A percentile compares a stretch with the other conserved stretches of the same genome.
phyloP scores from a whole-genome alignment of 1,140 invertebrate genomes.

The Ladona fulva region DNA sequence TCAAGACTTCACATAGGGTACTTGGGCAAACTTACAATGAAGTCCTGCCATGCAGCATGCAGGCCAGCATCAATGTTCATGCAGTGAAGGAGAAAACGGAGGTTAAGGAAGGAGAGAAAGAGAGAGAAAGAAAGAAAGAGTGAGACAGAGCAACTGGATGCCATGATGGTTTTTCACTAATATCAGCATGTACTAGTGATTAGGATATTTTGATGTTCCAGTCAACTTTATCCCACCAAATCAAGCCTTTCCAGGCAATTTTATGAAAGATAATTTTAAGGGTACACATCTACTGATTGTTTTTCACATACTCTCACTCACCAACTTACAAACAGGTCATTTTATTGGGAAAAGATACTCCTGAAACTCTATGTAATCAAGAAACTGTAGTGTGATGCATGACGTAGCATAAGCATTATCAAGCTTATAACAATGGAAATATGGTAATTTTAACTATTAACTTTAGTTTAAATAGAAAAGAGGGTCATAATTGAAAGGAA shows the following conservation, averaged over 20 bases:
- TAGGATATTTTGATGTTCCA: not conserved
- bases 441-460: no score
- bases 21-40: slow-evolving; percentile 21
- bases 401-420: no score
- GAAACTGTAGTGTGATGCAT: no score
- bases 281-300: no score
- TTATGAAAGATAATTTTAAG: no score
- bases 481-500: no score
- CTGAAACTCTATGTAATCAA: no score
- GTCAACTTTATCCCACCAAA: not conserved
- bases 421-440: no score
- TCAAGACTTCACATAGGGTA: slow-evolving; percentile 1
- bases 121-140: slow-evolving; percentile 10
- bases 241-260: not conserved
- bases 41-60: slow-evolving; percentile 21
- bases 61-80: slow-evolving; percentile 20
- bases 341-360: no score
- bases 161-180: not conserved
- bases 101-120: not conserved
- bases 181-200: not conserved
- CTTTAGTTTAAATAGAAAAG: no score
- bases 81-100: slow-evolving; percentile 16
- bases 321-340: no score
- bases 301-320: no score
- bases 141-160: not conserved